phyloP scores from a whole-genome alignment of 2,888 invertebrate species.

The Stenoptilia bipunctidactyla region DNA sequence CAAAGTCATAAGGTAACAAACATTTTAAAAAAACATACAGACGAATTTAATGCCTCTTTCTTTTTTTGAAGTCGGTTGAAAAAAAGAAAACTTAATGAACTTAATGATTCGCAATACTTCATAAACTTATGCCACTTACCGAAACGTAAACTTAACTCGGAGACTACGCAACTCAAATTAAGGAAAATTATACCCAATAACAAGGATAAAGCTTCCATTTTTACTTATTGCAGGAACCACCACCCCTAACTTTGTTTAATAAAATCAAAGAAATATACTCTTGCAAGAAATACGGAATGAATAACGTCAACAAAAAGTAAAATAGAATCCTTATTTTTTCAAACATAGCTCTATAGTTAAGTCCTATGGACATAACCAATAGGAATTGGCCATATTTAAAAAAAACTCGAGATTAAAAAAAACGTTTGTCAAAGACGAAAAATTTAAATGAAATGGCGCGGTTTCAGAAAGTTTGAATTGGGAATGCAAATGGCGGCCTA shows the following conservation, averaged over 20 bases:
- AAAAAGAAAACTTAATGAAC: too few relatives aligned
- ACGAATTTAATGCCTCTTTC: too few relatives aligned
- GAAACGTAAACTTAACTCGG: slow-evolving; percentile 47
- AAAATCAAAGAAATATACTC: slow-evolving; percentile 56
- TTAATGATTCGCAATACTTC: too few relatives aligned
- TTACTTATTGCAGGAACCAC: slow-evolving; percentile 28
- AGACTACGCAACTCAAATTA: slow-evolving; percentile 36
- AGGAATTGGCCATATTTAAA: background rate
- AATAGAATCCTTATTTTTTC: slow-evolving; percentile 53
- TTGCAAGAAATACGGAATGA: slow-evolving; percentile 54
- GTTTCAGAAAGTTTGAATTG: background rate
- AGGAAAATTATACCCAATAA: slow-evolving; percentile 32
- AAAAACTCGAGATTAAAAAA: slow-evolving; percentile 4
- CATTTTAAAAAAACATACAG: too few relatives aligned
- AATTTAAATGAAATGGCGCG: background rate
- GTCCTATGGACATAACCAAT: slow-evolving; percentile 6
- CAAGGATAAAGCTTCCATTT: slow-evolving; percentile 27
- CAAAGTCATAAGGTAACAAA: too few relatives aligned
- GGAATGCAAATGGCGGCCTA: too few relatives aligned
- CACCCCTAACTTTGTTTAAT: slow-evolving; percentile 37
- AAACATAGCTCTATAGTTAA: slow-evolving; percentile 27
- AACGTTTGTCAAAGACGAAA: slow-evolving; percentile 5
- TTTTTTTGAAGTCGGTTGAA: too few relatives aligned
- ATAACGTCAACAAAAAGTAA: slow-evolving; percentile 42
- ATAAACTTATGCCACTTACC: slow-evolving; percentile 40